Evolutionary conservation across 2,113 vertebrate species (phyloP).

Genomic region (Xiphorhynchus elegans): DNA sequence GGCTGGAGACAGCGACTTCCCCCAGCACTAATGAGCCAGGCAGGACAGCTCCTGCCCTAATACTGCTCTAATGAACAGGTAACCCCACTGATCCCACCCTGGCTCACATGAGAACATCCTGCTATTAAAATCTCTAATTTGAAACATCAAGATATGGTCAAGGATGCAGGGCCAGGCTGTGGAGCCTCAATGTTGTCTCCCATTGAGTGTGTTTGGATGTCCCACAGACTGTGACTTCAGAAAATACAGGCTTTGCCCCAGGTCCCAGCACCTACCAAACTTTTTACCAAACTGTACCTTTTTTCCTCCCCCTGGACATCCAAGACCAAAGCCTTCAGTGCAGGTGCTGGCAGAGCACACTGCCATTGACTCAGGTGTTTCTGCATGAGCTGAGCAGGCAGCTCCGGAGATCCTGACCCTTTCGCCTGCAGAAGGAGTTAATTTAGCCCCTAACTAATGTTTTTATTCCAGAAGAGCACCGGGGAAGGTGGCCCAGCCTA

Average conservation of each 20-base stretch:
- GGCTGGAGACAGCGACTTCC: background rate
- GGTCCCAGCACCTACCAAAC: background rate
- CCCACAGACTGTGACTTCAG: background rate
- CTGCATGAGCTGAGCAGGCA: background rate
- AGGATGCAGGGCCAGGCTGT: background rate
- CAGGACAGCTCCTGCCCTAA: background rate
- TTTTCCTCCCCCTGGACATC: no score
- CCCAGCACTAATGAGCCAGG: background rate
- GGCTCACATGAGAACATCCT: background rate
- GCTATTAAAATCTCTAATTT: background rate
- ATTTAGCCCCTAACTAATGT: background rate
- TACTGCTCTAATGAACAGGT: rapidly evolving
- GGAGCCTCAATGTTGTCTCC: background rate
- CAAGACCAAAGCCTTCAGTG: background rate
- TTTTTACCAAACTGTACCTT: background rate
- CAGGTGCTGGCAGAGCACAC: background rate
- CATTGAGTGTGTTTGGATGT: background rate
- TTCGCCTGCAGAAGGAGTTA: background rate
- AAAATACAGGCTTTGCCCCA: background rate
- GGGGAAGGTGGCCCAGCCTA: no score
- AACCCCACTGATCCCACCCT: background rate
- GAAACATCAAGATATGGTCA: background rate
- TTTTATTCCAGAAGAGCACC: background rate
- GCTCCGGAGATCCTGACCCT: background rate
- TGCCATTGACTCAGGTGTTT: background rate